Conservation (phyloP, 1,140 invertebrate genomes). For the Drosophila busckii region DNA sequence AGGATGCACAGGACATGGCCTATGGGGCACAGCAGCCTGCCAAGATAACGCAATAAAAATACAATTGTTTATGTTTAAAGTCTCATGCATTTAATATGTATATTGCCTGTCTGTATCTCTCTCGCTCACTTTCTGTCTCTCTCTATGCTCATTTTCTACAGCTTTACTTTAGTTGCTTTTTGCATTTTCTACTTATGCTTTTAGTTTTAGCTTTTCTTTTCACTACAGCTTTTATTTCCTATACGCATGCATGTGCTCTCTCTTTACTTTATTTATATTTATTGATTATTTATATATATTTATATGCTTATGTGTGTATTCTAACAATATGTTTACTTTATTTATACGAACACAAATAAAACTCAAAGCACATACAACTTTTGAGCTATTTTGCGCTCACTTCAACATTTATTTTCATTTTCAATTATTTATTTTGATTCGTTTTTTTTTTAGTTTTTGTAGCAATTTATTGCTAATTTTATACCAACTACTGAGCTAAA, state of each 20-base stretch:
- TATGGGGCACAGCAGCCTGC: constrained; percentile 82
- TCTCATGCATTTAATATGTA: no score
- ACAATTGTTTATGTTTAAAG: no score
- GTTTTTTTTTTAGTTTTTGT: constrained; percentile 62
- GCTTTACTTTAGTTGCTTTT: constrained; percentile 32
- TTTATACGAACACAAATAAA: constrained; percentile 32
- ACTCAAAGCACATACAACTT: constrained; percentile 28
- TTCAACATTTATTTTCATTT: constrained; percentile 34
- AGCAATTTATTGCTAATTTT: constrained; percentile 66
- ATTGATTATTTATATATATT: constrained; percentile 20
- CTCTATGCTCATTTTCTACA: constrained; percentile 21
- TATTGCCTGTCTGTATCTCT: constrained; percentile 6
- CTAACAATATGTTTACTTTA: constrained; percentile 37
- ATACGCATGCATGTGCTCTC: constrained; percentile 1
- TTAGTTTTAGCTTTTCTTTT: neutral
- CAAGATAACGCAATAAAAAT: constrained; percentile 50
- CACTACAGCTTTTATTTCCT: neutral
- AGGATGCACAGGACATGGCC: constrained; percentile 83
- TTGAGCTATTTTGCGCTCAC: constrained; percentile 45
- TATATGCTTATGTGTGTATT: no score
- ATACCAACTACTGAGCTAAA: constrained; percentile 52
- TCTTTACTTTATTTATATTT: constrained; percentile 42
- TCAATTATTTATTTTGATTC: constrained; percentile 5
- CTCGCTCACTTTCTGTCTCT: constrained; percentile 19
- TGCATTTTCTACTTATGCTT: constrained; percentile 17